Percentiles rank a stretch among this genome's conserved stretches.
These are phyloP conservation scores for Propithecus perrieri DNA, from an alignment of 2,797 vertebrate species.

Conservation along the genomic window DNA sequence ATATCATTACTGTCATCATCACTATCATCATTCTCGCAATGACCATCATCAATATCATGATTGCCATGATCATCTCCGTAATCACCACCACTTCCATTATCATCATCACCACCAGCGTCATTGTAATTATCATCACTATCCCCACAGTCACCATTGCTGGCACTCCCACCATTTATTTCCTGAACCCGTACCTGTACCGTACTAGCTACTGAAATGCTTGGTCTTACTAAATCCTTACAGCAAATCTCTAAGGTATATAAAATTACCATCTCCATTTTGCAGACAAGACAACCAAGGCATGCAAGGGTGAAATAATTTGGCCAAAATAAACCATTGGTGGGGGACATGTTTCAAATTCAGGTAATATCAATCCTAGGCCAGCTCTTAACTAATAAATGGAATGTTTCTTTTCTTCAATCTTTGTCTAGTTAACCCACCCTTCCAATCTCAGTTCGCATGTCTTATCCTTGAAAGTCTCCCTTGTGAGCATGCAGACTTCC, in stretches of 20 bases:
- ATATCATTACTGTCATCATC: accelerated
- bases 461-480: background rate
- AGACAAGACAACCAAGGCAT: background rate
- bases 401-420: background rate
- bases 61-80: background rate
- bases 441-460: background rate
- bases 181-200: background rate
- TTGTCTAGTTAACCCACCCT: background rate
- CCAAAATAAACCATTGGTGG: background rate
- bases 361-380: background rate
- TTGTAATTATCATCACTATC: background rate
- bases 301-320: background rate
- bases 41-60: background rate
- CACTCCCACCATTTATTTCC: background rate
- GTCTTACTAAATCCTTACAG: background rate
- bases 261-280: background rate
- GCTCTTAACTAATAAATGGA: background rate
- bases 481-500: background rate
- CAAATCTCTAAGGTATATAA: background rate
- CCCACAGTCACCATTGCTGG: background rate
- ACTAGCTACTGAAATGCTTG: background rate
- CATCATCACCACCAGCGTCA: background rate
- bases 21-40: background rate
- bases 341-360: background rate
- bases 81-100: background rate